Evolutionary conservation across 1,140 invertebrate genomes (phyloP), one percentile per base, ranked within the genome.

Genomic region (Notospermus geniculatus): DNA sequence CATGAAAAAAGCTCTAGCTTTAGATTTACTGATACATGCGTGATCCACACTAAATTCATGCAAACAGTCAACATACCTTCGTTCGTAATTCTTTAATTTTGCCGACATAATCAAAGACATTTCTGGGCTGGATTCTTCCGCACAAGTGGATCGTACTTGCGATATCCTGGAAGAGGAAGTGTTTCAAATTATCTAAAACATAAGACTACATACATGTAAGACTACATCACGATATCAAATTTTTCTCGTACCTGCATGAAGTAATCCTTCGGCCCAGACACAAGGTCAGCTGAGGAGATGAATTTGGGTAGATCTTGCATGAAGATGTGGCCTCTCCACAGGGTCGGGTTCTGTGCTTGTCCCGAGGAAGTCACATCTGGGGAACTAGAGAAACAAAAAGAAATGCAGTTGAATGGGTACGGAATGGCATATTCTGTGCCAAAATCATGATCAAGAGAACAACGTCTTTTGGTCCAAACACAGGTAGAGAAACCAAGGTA

Each of bases 221-320:
- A n/a, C n/a, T n/a, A n/a, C n/a, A n/a, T n/a, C n/a, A n/a, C n/a
- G n/a, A n/a, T n/a, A n/a, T n/a, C n/a, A n/a, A n/a, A n/a, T 36
- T 36, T 4, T 4, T 36, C 4, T 36, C 15, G n/a, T 28, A 67
- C n/a, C 17, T 32, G 17, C 32, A 36, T 36, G 32, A 36, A 36
- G 32, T 36, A 36, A 23, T 72, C 68, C 9, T 68, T 54, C 2
- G 72, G 71, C 17, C 80, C 80, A 50, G 78, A 81, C 43, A 93
- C 88, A 80, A 90, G 88, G 71, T 91, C 88, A 5, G 92, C 90
- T 15, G 87, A 87, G 1, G 93, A 89, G 65, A 90, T 87, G 69
- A 96, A 95, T 69, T 92, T 90, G 0, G 92, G 89, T 0, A 95
- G 90, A 75, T 96, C 93, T 1, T 90, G 87, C 91, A 95, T 95